Conservation (phyloP, 2,888 invertebrate genomes). For the Lepidonotus clava region DNA sequence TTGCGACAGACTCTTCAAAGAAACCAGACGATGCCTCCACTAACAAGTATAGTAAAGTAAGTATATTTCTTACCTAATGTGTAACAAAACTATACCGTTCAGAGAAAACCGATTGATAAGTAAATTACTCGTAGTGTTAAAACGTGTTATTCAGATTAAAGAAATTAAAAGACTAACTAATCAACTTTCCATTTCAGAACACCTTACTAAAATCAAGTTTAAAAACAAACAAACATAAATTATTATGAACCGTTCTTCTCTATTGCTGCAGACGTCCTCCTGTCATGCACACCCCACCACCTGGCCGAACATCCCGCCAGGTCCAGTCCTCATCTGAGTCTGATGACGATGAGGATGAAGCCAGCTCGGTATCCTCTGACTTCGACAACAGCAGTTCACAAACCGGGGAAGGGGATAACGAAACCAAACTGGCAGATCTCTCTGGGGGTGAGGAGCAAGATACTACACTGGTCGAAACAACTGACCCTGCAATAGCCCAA, state of each 20-base stretch:
- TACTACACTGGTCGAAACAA: neutral
- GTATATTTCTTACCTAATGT: too few species aligned
- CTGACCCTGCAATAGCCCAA: neutral
- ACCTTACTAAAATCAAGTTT: too few species aligned
- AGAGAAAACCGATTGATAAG: too few species aligned
- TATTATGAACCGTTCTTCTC: too few species aligned
- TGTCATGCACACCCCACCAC: neutral
- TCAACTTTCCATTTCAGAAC: too few species aligned
- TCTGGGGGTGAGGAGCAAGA: neutral
- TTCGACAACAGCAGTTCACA: neutral
- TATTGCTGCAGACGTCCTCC: neutral
- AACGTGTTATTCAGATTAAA: too few species aligned
- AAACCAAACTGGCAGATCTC: neutral
- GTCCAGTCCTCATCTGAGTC: slow-evolving; percentile 2
- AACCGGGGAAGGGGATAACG: neutral
- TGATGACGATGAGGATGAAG: neutral
- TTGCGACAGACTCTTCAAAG: too few species aligned
- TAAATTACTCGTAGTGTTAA: too few species aligned
- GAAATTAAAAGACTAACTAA: too few species aligned
- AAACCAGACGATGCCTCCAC: neutral
- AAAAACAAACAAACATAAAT: too few species aligned
- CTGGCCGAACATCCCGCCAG: neutral
- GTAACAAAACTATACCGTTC: too few species aligned
- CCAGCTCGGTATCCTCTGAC: neutral
- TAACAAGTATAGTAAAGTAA: neutral